These are phyloP conservation scores for Myotis myotis DNA, from an alignment of 2,797 vertebrate genomes.

Conservation along the genomic window DNA sequence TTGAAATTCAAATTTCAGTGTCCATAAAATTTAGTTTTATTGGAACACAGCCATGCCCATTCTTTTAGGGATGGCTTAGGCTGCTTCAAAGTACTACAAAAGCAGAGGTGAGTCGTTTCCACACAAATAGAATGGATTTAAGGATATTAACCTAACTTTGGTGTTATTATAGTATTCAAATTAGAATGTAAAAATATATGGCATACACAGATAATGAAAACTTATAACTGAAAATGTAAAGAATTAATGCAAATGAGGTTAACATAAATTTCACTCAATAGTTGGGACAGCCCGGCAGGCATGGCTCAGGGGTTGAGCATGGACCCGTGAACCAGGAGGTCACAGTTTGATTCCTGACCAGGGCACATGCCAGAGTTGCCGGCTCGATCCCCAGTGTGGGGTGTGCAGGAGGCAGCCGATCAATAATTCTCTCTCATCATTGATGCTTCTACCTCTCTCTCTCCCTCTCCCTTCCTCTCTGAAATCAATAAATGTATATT, in stretches of 20 bases:
- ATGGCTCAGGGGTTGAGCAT: too few species aligned
- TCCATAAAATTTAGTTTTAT: background rate
- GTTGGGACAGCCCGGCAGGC: background rate
- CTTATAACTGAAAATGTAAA: background rate
- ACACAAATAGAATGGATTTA: background rate
- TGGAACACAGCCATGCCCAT: background rate
- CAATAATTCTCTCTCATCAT: background rate
- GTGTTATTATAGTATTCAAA: background rate
- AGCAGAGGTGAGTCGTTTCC: background rate
- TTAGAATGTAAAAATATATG: background rate
- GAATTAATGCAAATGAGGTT: background rate
- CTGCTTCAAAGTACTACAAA: background rate
- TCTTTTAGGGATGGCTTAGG: background rate
- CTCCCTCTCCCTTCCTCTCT: background rate
- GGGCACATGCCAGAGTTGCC: too few species aligned
- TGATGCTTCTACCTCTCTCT: background rate
- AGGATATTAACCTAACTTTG: background rate
- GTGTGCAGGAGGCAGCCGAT: background rate
- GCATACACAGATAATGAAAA: background rate
- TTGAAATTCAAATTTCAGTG: slow-evolving; percentile 12
- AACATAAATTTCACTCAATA: background rate
- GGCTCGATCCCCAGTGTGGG: too few species aligned
- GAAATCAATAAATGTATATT: background rate
- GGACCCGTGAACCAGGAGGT: too few species aligned
- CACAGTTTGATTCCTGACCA: too few species aligned